These are phyloP conservation scores for Blastomussa wellsi DNA, from an alignment of 92 coral and sea anemone genomes.

Conservation along the genomic window DNA sequence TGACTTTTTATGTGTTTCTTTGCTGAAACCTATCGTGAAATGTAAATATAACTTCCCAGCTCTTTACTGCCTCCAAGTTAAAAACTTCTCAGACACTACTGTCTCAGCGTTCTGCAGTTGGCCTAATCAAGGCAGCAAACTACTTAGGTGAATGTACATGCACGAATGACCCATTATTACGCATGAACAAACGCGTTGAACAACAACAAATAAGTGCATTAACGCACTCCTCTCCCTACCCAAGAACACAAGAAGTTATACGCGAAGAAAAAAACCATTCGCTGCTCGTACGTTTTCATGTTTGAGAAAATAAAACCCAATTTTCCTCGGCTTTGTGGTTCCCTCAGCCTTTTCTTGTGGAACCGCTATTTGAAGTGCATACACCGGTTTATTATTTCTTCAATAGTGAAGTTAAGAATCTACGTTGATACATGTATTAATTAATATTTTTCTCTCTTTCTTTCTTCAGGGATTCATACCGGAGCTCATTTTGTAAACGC, in stretches of 20 bases:
- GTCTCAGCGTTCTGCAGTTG: neutral
- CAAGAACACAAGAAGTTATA: no score
- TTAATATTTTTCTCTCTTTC: neutral
- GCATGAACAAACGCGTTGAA: neutral
- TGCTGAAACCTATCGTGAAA: neutral
- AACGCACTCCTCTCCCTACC: no score
- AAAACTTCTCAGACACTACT: neutral
- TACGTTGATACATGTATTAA: neutral
- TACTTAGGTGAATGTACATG: neutral
- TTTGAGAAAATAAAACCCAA: no score
- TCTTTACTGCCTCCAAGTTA: neutral
- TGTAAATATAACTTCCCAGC: neutral
- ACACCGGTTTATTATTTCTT: neutral
- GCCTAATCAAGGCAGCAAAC: neutral
- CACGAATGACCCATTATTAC: neutral
- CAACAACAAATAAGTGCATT: no score
- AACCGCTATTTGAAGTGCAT: no score
- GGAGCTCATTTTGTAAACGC: constrained; percentile 70
- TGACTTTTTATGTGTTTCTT: neutral
- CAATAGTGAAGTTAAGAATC: neutral
- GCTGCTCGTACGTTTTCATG: no score
- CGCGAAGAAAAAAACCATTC: no score
- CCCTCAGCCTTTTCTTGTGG: no score
- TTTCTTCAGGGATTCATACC: constrained; percentile 60
- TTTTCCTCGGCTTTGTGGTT: no score